Conservation (phyloP, 2,797 vertebrate species). For the Typhlichthys subterraneus region DNA sequence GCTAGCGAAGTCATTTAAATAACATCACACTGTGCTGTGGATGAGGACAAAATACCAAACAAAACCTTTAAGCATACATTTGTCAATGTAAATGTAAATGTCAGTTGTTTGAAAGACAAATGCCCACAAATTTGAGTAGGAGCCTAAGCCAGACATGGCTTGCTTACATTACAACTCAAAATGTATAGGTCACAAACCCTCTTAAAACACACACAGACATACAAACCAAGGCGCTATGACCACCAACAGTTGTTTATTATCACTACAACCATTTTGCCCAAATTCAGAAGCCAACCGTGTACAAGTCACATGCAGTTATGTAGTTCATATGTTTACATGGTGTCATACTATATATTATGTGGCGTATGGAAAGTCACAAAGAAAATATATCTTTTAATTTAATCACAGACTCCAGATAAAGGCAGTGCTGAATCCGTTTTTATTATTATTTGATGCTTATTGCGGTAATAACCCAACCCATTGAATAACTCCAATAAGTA, state of each 20-base stretch:
- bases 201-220: slow-evolving; percentile 26
- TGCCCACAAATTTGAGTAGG: slow-evolving; percentile 57
- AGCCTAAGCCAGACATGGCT: slow-evolving; percentile 49
- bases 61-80: too few species aligned
- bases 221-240: slow-evolving; percentile 28
- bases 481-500: too few species aligned
- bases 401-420: too few species aligned
- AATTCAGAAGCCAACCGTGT: slow-evolving; percentile 25
- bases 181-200: slow-evolving; percentile 53
- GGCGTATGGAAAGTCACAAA: too few species aligned
- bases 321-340: not conserved
- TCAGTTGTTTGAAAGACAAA: slow-evolving; percentile 62
- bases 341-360: not conserved
- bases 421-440: too few species aligned
- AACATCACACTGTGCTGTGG: too few species aligned
- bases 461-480: too few species aligned
- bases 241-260: slow-evolving; percentile 51
- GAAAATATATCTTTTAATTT: too few species aligned
- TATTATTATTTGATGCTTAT: too few species aligned
- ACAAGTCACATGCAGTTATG: not conserved
- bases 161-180: slow-evolving; percentile 72
- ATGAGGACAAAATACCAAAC: too few species aligned
- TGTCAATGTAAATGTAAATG: too few species aligned
- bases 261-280: slow-evolving; percentile 31
- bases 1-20: too few species aligned